phyloP scores from a whole-genome alignment of 2,113 vertebrate genomes.

The Rissa tridactyla region DNA sequence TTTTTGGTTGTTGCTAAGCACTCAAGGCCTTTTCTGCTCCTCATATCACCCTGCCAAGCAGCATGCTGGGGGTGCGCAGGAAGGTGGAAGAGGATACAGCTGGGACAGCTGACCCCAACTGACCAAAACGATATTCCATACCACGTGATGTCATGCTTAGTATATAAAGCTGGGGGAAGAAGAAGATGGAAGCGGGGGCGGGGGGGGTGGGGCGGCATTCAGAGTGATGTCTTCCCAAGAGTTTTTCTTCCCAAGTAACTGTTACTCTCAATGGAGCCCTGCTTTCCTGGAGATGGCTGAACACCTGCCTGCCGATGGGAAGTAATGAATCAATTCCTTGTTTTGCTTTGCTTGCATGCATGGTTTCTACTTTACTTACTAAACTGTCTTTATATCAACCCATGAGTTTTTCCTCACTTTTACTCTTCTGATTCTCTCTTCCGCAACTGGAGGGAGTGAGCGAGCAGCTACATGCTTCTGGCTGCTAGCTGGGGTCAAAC shows the following conservation, averaged over 20 bases:
- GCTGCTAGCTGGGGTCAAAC: no score
- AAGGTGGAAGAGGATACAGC: background rate
- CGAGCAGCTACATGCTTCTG: no score
- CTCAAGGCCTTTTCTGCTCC: background rate
- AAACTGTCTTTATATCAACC: no score
- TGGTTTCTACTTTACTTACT: no score
- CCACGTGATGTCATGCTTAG: background rate
- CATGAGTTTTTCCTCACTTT: no score
- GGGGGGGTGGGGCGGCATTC: background rate
- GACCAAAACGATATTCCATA: background rate
- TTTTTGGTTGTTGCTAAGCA: background rate
- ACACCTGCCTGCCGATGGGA: background rate
- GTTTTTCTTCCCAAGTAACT: background rate
- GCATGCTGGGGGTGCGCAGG: background rate
- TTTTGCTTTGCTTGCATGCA: no score
- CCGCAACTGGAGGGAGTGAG: no score
- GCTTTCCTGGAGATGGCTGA: background rate
- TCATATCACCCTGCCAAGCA: no score
- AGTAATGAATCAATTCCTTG: background rate
- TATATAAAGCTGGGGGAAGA: background rate
- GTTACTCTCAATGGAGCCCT: background rate
- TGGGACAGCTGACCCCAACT: background rate
- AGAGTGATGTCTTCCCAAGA: background rate
- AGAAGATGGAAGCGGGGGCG: background rate
- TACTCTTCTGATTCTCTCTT: no score